These are phyloP conservation scores for Oophaga pumilio DNA, from an alignment of 2,113 vertebrate genomes.

Conservation along the genomic window DNA sequence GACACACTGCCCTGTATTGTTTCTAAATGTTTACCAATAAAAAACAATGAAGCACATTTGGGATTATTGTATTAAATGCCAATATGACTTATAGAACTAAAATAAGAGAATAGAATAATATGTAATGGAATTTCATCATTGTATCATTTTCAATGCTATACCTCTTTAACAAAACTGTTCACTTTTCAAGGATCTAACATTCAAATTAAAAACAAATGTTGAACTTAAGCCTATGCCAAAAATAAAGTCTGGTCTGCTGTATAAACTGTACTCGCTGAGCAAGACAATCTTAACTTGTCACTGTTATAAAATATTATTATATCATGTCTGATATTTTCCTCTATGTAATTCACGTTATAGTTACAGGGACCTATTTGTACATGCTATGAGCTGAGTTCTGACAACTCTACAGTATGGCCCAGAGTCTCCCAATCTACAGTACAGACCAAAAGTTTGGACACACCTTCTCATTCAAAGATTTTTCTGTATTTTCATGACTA, in stretches of 20 bases:
- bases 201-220: constrained; percentile 44
- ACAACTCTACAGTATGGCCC: background rate
- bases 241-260: background rate
- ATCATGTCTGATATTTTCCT: background rate
- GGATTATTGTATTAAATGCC: too few relatives aligned
- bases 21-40: too few relatives aligned
- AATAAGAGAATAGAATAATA: too few relatives aligned
- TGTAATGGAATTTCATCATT: too few relatives aligned
- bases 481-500: too few relatives aligned
- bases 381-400: background rate
- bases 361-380: background rate
- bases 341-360: background rate
- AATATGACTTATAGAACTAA: too few relatives aligned
- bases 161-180: background rate
- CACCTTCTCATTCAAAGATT: too few relatives aligned
- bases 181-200: background rate
- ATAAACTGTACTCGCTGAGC: background rate
- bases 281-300: background rate
- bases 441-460: too few relatives aligned
- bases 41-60: too few relatives aligned
- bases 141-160: background rate
- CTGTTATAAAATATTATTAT: background rate
- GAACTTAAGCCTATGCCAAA: background rate
- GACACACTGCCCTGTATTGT: too few relatives aligned
- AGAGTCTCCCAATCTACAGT: background rate